These are phyloP conservation scores for Vulpes lagopus DNA, from an alignment of 2,113 vertebrate species.

Conservation along the genomic window DNA sequence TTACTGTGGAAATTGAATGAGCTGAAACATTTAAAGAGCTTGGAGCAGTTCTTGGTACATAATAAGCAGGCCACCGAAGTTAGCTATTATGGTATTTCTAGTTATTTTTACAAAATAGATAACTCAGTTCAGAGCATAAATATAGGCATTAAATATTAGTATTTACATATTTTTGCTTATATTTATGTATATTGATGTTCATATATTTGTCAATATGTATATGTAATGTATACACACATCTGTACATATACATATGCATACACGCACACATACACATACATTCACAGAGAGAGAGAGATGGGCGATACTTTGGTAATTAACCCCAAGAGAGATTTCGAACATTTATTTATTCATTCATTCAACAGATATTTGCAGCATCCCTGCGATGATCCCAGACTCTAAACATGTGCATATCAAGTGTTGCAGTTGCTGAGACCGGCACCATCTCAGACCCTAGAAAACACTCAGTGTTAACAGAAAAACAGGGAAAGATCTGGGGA, in stretches of 20 bases:
- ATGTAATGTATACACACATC: neutral
- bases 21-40: neutral
- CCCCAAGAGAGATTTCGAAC: neutral
- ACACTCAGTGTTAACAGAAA: constrained; percentile 51
- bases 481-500: constrained; percentile 11
- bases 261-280: neutral
- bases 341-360: constrained; percentile 55
- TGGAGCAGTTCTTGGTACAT: neutral
- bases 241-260: neutral
- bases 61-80: neutral
- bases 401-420: neutral
- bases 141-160: neutral
- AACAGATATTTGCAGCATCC: constrained; percentile 37
- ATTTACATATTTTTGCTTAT: neutral
- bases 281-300: neutral
- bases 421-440: constrained; percentile 19
- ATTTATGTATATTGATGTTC: neutral
- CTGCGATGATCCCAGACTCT: neutral
- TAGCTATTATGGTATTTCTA: constrained; percentile 5
- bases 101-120: constrained; percentile 49
- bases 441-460: constrained; percentile 26
- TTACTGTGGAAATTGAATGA: constrained; percentile 45
- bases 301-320: constrained; percentile 36
- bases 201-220: neutral
- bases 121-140: neutral